Evolutionary conservation across 2,797 vertebrate species (phyloP).

Genomic region (Tangara arthus): DNA sequence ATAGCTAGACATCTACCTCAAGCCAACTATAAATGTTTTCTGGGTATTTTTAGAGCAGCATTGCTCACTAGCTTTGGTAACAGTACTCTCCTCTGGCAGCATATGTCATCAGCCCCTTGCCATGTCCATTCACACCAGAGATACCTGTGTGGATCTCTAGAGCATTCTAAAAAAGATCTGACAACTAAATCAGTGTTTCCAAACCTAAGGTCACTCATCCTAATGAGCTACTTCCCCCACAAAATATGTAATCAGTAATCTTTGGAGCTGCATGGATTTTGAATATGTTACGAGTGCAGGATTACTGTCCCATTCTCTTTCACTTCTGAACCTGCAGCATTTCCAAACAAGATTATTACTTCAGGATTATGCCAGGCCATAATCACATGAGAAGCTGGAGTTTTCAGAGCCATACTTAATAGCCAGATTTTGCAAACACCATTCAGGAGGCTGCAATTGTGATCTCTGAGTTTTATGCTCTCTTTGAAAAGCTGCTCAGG

Average conservation of each 20-base stretch:
- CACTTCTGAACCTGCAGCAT: background rate
- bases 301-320: background rate
- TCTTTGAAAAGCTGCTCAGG: background rate
- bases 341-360: background rate
- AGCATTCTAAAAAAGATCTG: background rate
- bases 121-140: background rate
- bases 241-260: background rate
- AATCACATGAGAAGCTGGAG: background rate
- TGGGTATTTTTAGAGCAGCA: background rate
- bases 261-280: background rate
- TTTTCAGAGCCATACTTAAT: rapidly evolving
- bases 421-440: background rate
- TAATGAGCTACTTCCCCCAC: background rate
- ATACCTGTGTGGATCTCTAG: background rate
- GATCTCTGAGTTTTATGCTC: background rate
- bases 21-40: background rate
- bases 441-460: background rate
- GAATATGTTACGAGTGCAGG: background rate
- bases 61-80: background rate
- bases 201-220: background rate
- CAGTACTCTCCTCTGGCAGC: background rate
- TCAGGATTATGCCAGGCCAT: background rate
- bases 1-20: background rate
- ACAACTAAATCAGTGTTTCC: background rate
- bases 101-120: background rate